A percentile compares a stretch with the other conserved stretches of the same genome.
Conservation (phyloP, 2,888 invertebrate genomes). For the Allophyes oxyacanthae region DNA sequence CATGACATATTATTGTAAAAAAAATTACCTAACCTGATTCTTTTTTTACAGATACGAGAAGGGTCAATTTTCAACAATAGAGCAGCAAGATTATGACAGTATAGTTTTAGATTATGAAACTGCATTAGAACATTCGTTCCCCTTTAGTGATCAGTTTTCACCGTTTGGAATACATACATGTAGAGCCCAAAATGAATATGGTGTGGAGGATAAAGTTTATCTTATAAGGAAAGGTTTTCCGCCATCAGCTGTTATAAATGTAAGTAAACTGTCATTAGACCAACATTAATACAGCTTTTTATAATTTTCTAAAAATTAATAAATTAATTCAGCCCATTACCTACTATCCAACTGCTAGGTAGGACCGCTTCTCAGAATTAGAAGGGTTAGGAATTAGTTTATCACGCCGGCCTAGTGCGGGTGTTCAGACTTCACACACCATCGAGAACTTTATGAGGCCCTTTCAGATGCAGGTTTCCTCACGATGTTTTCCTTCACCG, state of each 20-base stretch:
- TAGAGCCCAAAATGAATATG: slow-evolving; percentile 68
- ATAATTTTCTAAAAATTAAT: too few relatives aligned
- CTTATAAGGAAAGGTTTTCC: slow-evolving; percentile 69
- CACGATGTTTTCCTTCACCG: too few relatives aligned
- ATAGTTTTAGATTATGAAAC: slow-evolving; percentile 48
- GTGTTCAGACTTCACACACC: too few relatives aligned
- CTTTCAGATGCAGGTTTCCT: too few relatives aligned
- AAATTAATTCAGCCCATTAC: too few relatives aligned
- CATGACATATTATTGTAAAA: not conserved
- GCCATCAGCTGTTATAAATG: slow-evolving; percentile 69
- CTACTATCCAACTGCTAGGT: too few relatives aligned
- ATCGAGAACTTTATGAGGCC: too few relatives aligned
- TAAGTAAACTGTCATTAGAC: too few relatives aligned
- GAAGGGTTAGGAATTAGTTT: too few relatives aligned
- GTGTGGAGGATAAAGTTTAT: slow-evolving; percentile 67
- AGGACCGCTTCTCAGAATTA: too few relatives aligned
- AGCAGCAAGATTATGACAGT: slow-evolving; percentile 60
- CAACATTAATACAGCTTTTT: too few relatives aligned
- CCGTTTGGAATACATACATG: slow-evolving; percentile 77
- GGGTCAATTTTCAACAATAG: slow-evolving; percentile 45
- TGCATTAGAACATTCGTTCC: slow-evolving; percentile 48
- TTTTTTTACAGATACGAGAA: slow-evolving; percentile 50
- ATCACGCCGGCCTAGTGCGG: too few relatives aligned
- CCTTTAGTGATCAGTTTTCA: slow-evolving; percentile 61
- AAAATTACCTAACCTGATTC: not conserved